These are phyloP conservation scores for Excalfactoria chinensis DNA, from an alignment of 2,113 vertebrate species.

Conservation along the genomic window DNA sequence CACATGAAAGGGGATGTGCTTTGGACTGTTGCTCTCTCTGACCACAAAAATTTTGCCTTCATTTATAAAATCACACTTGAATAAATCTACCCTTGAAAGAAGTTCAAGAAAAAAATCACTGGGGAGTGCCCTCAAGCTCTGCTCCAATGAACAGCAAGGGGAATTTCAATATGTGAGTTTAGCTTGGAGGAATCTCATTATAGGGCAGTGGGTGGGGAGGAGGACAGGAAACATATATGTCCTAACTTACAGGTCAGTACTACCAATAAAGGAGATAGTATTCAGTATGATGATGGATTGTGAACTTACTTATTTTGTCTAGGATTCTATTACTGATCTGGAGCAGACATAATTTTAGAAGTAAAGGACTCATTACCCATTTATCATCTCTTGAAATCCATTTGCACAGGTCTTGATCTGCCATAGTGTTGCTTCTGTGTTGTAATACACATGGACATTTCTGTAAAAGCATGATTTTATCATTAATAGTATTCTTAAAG, in stretches of 20 bases:
- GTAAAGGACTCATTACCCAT: background rate
- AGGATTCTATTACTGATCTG: background rate
- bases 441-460: background rate
- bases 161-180: fast-evolving
- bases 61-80: background rate
- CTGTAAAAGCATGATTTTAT: background rate
- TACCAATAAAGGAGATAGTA: background rate
- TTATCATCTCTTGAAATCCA: background rate
- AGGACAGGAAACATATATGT: background rate
- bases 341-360: background rate
- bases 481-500: background rate
- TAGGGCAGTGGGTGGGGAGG: background rate
- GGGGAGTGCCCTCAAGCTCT: background rate
- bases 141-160: background rate
- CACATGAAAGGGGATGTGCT: background rate
- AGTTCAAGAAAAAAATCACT: background rate
- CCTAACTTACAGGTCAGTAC: background rate
- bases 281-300: background rate
- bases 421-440: background rate
- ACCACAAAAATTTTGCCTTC: background rate
- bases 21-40: background rate
- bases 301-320: background rate
- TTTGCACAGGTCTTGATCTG: background rate
- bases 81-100: background rate
- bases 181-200: background rate